Evolutionary conservation across 1,140 invertebrate species (phyloP), one percentile per base, ranked within the genome.

Genomic region (Pseudomyrmex concolor): DNA sequence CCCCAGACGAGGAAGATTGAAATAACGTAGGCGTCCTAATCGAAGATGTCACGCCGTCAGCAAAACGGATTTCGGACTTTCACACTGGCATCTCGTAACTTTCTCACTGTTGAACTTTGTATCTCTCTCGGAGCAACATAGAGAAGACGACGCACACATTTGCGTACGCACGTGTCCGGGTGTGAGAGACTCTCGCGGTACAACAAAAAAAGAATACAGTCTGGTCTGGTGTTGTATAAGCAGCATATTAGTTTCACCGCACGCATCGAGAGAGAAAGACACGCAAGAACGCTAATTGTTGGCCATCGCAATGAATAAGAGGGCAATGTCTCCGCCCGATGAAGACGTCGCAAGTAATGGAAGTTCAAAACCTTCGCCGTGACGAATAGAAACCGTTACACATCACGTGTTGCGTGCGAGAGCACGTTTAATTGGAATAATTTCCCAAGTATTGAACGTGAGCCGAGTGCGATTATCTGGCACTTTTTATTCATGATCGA

Each of bases 21-120:
- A 64, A 43, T 25, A 25, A 7, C 19, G 76, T 34, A 19, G 55
- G 67, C 25, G 70, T 70, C 5, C 12, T 54, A 17, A 78, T 78
- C 64, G 54, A 22, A 25, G 55, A 68, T 45, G 51, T 68, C 17
- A 15, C 66, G 48, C 51, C 51, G 10, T 5, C 19, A 13, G 54
- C 43, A 80, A 80, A 71, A 59, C n/a, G n/a, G n/a, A 19, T 60
- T 48, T 43, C 51, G n/a, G 59, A 55, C 76, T 80, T 80, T 80
- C 76, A 71, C 76, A 45, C 3, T 80, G 17, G 51, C 13, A 17
- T 43, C 67, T 51, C 60, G 80, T 19, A 72, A 83, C 86, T 87
- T 87, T 87, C 86, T 78, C 86, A 77, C 55, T 43, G 17, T 43
- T 84, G 62, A 84, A 78, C 74, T 87, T 78, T 83, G 64, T n/a